Conservation (phyloP, 2,888 invertebrate species). For the Conops quadrifasciatus region DNA sequence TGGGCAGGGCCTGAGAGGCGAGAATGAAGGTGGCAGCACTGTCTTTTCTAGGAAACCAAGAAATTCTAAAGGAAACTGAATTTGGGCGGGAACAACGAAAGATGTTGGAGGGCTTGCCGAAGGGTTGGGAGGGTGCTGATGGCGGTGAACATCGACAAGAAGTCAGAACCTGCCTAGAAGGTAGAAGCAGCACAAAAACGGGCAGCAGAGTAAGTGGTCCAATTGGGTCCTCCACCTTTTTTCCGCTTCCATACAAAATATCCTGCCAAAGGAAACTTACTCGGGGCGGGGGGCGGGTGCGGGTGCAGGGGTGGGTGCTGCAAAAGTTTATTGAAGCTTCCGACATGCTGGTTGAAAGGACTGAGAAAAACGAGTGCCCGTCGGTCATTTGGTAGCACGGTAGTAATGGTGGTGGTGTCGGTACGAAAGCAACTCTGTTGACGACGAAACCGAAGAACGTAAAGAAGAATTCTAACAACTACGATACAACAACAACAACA, state of each 20-base stretch:
- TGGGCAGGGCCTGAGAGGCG: not conserved
- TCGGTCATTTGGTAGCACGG: too few species aligned
- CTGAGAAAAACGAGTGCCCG: too few species aligned
- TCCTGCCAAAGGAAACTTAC: too few species aligned
- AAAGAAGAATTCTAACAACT: too few species aligned
- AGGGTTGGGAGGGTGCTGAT: slow-evolving; percentile 10
- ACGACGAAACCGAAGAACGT: not conserved
- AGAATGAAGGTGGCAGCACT: not conserved
- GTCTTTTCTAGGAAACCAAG: not conserved
- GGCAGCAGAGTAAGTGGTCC: not conserved
- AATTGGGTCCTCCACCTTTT: not conserved
- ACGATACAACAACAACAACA: not conserved
- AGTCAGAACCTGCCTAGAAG: slow-evolving; percentile 11
- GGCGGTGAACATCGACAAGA: slow-evolving; percentile 14
- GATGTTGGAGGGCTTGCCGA: not conserved
- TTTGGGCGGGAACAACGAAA: slow-evolving; percentile 2
- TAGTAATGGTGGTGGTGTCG: too few species aligned
- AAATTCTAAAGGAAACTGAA: not conserved
- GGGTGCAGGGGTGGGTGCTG: too few species aligned
- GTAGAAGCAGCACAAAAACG: not conserved
- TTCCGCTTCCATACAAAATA: too few species aligned
- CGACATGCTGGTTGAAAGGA: too few species aligned
- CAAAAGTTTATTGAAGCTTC: too few species aligned
- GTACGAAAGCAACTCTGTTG: too few species aligned
- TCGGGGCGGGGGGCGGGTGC: too few species aligned